Conservation (phyloP, 2,113 vertebrate genomes). For the Isurus oxyrinchus region DNA sequence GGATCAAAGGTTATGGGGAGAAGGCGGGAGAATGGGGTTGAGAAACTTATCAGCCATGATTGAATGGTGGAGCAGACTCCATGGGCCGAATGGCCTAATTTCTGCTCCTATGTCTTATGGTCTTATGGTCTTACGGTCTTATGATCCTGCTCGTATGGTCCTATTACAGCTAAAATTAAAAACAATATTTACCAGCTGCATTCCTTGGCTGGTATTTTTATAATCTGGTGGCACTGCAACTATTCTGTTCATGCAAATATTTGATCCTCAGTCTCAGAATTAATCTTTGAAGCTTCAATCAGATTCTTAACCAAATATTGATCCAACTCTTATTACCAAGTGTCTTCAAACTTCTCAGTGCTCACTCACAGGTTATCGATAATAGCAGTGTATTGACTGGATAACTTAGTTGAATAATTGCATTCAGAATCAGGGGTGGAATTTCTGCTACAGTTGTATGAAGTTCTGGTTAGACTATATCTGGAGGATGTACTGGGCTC, state of each 20-base stretch:
- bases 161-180: neutral
- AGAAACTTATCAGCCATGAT: too few species aligned
- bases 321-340: neutral
- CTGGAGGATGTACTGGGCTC: neutral
- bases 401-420: neutral
- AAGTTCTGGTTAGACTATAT: neutral
- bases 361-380: neutral
- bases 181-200: neutral
- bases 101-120: too few species aligned
- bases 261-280: neutral
- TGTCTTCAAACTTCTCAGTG: neutral
- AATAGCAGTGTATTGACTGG: neutral
- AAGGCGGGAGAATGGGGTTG: too few species aligned
- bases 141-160: neutral
- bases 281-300: neutral
- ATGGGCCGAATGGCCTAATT: too few species aligned
- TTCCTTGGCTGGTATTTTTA: neutral
- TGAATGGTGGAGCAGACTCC: too few species aligned
- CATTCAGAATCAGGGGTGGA: neutral
- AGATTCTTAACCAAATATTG: neutral
- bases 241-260: neutral
- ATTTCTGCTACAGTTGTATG: neutral
- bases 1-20: too few species aligned
- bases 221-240: neutral
- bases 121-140: too few species aligned